Evolutionary conservation across 2,113 vertebrate species (phyloP).

Genomic region (Paramormyrops kingsleyae): DNA sequence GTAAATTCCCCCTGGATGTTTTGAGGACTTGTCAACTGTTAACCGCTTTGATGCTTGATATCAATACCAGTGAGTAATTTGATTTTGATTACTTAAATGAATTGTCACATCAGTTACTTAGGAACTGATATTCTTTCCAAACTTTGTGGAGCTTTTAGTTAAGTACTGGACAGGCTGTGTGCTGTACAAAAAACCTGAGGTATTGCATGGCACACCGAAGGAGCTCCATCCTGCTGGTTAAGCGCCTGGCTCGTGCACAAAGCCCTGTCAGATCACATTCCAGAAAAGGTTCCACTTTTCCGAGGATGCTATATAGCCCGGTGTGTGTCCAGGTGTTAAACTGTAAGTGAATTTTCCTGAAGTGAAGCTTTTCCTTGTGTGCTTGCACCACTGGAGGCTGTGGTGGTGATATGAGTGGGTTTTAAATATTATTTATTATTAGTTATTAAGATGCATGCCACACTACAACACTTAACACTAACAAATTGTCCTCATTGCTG

Average conservation of each 20-base stretch:
- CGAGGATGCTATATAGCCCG: not conserved
- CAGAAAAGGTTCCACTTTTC: not conserved
- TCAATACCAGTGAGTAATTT: not conserved
- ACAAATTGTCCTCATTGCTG: not conserved
- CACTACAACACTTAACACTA: not conserved
- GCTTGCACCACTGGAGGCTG: not conserved
- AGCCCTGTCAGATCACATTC: not conserved
- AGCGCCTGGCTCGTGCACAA: not conserved
- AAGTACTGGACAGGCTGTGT: not conserved
- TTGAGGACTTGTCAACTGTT: not conserved
- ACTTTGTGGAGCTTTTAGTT: not conserved
- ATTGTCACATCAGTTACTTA: not conserved
- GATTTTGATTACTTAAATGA: not conserved
- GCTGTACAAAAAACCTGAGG: not conserved
- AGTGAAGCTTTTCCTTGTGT: not conserved
- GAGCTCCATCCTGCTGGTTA: not conserved
- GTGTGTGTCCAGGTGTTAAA: not conserved
- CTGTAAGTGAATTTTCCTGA: not conserved
- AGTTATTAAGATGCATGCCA: not conserved
- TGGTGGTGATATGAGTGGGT: not conserved
- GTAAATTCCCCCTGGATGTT: not conserved
- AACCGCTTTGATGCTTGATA: not conserved
- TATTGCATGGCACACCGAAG: not conserved
- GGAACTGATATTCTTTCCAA: not conserved
- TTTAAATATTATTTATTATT: no score